Evolutionary conservation across 2,888 invertebrate species (phyloP), one percentile per base, ranked within the genome.

Genomic region (Eumacrocentrus americanus): DNA sequence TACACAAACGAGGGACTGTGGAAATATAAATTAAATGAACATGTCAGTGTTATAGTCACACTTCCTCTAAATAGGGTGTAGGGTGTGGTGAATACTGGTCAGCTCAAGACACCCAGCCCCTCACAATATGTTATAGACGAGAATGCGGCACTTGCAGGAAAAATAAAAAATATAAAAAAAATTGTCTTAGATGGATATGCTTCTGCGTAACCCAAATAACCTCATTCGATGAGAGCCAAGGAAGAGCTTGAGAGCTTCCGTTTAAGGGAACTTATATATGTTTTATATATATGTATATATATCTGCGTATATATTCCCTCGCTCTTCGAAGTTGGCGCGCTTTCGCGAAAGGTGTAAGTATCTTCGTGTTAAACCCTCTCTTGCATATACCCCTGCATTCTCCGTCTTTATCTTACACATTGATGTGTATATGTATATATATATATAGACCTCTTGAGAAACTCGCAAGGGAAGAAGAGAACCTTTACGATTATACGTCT

Each of bases 1-100:
- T 51, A 44, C 44, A 20, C 37, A 54, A 54, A 38, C 53, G 48
- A 51, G 56, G 25, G 34, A 56, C 23, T 48, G 53, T 52, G 56
- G 57, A 56, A 61, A 66, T 66, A 75, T 73, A 74, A 75, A 75
- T 75, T 72, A 74, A 72, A 73, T 74, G 69, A 72, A 70, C 71
- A 72, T 71, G 73, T 73, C 72, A 69, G 64, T 65, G 67, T 37
- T n/a, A 37, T 22, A 44, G 22, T 22, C 6, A 22, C 18, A 44
- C 44, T 22, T 44, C 6, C 18, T 20, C 5, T 71, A 72, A 76
- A 74, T 76, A 75, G n/a, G n/a, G n/a, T n/a, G n/a, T n/a, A n/a
- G n/a, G n/a, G n/a, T n/a, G n/a, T n/a, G n/a, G n/a, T n/a, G n/a
- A n/a, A n/a, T n/a, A n/a, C n/a, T n/a, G n/a, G n/a, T n/a, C n/a